Conservation (phyloP, 2,797 vertebrate species). For the Eleutherodactylus coqui region DNA sequence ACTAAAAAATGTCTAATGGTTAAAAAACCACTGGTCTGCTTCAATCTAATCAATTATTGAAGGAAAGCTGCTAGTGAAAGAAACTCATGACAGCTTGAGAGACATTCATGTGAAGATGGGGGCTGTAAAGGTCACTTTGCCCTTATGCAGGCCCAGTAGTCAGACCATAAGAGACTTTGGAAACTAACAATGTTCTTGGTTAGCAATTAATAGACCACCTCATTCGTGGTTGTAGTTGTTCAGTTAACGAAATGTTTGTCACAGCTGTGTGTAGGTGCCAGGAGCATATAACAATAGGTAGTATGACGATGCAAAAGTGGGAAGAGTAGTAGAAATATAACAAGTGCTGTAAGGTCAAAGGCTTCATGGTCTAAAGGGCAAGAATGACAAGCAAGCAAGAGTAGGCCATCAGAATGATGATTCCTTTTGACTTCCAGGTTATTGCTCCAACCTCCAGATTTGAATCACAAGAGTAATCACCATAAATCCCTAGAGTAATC, state of each 20-base stretch:
- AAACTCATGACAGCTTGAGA: neutral
- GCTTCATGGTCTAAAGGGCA: neutral
- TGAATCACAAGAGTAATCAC: neutral
- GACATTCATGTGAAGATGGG: neutral
- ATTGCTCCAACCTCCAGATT: neutral
- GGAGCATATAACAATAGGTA: neutral
- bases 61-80: too few relatives aligned
- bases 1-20: too few relatives aligned
- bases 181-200: neutral
- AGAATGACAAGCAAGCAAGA: neutral
- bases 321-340: neutral
- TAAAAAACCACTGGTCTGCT: too few relatives aligned
- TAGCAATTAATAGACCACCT: neutral
- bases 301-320: neutral
- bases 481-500: too few relatives aligned
- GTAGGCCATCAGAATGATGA: neutral
- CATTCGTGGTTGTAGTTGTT: neutral
- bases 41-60: too few relatives aligned
- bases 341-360: neutral
- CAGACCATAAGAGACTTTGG: neutral
- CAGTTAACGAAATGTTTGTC: neutral
- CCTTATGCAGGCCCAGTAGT: neutral
- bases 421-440: neutral
- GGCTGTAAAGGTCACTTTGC: neutral
- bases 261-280: neutral